Evolutionary conservation across 2,113 vertebrate species (phyloP).

Genomic region (Bettongia penicillata): DNA sequence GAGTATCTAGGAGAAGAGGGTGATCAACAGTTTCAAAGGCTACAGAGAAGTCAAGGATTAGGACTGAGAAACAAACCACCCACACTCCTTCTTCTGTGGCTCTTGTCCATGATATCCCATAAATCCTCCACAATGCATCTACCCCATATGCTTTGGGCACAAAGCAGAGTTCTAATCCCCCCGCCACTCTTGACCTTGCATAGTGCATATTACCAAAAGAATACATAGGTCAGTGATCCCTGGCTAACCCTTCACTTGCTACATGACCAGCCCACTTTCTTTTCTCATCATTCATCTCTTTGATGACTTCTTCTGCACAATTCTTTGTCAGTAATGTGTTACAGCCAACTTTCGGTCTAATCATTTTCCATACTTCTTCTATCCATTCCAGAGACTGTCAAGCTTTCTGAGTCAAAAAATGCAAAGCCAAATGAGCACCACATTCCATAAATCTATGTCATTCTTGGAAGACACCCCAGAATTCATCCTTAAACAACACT

Average conservation of each 20-base stretch:
- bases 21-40: not conserved
- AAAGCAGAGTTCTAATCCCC: not conserved
- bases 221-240: not conserved
- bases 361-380: not conserved
- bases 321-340: not conserved
- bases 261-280: too few relatives aligned
- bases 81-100: not conserved
- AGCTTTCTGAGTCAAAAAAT: not conserved
- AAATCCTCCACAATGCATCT: not conserved
- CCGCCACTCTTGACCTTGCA: not conserved
- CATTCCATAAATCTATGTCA: not conserved
- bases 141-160: not conserved
- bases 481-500: not conserved
- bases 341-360: not conserved
- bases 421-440: not conserved
- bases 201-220: not conserved
- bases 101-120: not conserved
- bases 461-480: not conserved
- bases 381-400: not conserved
- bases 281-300: too few relatives aligned
- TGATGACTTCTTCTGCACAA: not conserved
- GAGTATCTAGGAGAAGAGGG: not conserved
- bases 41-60: not conserved
- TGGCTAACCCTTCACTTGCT: not conserved
- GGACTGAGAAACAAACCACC: not conserved